These are phyloP conservation scores for Luperina nickerlii DNA, from an alignment of 2,888 invertebrate species.

Conservation along the genomic window DNA sequence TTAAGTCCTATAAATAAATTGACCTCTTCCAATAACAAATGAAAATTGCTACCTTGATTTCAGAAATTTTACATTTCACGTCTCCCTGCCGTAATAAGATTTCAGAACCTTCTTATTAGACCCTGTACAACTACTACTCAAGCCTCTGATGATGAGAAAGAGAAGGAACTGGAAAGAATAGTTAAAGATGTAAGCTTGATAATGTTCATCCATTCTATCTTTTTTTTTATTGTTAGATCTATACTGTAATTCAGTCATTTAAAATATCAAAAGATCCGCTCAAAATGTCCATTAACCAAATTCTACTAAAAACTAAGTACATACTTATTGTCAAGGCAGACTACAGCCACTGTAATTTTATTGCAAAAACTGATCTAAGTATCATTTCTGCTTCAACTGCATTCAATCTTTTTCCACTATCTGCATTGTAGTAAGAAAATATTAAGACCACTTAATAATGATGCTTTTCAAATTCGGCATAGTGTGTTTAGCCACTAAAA, in stretches of 20 bases:
- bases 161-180: slow-evolving; percentile 83
- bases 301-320: too few species aligned
- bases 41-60: slow-evolving; percentile 47
- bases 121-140: slow-evolving; percentile 67
- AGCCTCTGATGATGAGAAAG: slow-evolving; percentile 79
- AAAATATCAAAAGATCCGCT: too few species aligned
- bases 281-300: too few species aligned
- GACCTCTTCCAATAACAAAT: slow-evolving; percentile 27
- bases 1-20: slow-evolving; percentile 19
- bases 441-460: not conserved
- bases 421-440: not conserved
- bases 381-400: not conserved
- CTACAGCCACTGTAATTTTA: not conserved
- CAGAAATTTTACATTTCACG: slow-evolving; percentile 69
- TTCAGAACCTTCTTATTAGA: slow-evolving; percentile 52
- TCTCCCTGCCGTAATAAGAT: slow-evolving; percentile 47
- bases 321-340: not conserved
- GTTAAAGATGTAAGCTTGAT: slow-evolving; percentile 77
- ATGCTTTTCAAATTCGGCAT: not conserved
- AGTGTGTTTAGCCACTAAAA: not conserved
- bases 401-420: not conserved
- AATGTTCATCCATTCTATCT: not conserved
- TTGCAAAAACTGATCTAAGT: not conserved
- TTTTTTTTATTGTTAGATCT: not conserved
- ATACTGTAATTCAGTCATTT: not conserved